A percentile compares a stretch with the other conserved stretches of the same genome.
phyloP scores from a whole-genome alignment of 2,113 vertebrate species.

The Oxyura jamaicensis region DNA sequence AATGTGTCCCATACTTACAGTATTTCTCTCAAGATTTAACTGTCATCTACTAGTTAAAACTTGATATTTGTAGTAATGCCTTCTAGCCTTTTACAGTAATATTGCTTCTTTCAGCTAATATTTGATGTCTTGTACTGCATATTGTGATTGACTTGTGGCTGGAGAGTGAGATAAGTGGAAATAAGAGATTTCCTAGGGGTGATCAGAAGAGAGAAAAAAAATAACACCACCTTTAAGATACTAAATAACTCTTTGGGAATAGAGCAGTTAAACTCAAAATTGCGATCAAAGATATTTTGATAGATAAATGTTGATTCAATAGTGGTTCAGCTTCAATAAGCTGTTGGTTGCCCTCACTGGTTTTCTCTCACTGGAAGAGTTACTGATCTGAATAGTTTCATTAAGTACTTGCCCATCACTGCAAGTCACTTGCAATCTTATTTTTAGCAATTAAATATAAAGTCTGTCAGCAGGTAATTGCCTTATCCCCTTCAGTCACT shows the following conservation, averaged over 20 bases:
- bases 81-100: constrained; percentile 29
- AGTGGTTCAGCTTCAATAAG: neutral
- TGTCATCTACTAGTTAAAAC: neutral
- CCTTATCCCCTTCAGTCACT: neutral
- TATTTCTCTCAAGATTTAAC: neutral
- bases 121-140: neutral
- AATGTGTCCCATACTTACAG: neutral
- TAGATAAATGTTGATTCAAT: neutral
- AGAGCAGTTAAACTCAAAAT: neutral
- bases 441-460: constrained; percentile 42
- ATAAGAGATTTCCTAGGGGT: neutral
- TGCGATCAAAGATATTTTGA: neutral
- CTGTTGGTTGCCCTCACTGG: neutral
- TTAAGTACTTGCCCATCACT: neutral
- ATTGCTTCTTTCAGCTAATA: constrained; percentile 28
- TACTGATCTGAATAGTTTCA: neutral
- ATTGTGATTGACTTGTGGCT: constrained; percentile 15
- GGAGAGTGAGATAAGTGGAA: neutral
- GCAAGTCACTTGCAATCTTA: neutral
- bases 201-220: neutral
- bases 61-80: neutral
- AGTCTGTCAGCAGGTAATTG: neutral
- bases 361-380: neutral
- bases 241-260: neutral
- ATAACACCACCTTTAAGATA: neutral